Base-by-base conservation (phyloP, 2,888 invertebrate species). In the Nesidiocoris tenuis region DNA sequence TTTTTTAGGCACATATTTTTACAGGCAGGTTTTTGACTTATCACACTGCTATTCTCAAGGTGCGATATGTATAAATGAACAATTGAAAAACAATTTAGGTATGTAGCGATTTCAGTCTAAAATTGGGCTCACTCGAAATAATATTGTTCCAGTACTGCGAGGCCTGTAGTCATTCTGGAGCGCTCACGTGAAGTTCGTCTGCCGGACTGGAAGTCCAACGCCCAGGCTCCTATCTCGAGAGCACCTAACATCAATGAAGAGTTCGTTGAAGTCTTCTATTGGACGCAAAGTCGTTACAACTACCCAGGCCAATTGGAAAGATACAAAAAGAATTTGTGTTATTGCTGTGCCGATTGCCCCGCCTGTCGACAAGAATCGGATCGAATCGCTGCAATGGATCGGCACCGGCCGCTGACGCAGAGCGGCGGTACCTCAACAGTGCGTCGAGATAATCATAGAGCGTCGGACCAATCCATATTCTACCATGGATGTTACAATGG, bases 331-430 rank as follows among this genome's bases (percentile, higher is more conserved):
- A 75, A 75, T 23, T 18, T 75, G 54, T 75, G 75, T 61, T 75
- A 75, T 61, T 75, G 75, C 64, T 75, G 75, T 22, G 75, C 64
- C 16, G 68, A 75, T n/a, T 75, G 75, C 22, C 68, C 68, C 7
- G 75, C 75, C 22, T 75, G 75, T 23, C 59, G 39, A n/a, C 21
- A 25, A 17, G 75, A 75, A 54, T 21, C 24, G 17, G 65, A 54
- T 22, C 63, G 72, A n/a, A 59, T 25, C 16, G 19, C 18, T 2
- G 57, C 23, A 9, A 22, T 16, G 1, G 61, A 75, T 39, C 17
- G 65, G 7, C 74, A 75, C 61, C 55, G 74, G 7, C 66, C 65
- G 2, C 66, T 75, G 66, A 16, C 24, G 2, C 74, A 75, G 54
- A 61, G 61, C 24, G 18, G 63, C 21, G 21, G 21, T 21, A 54